Evolutionary conservation across 2,888 invertebrate genomes (phyloP).

Genomic region (Cabera pusaria): DNA sequence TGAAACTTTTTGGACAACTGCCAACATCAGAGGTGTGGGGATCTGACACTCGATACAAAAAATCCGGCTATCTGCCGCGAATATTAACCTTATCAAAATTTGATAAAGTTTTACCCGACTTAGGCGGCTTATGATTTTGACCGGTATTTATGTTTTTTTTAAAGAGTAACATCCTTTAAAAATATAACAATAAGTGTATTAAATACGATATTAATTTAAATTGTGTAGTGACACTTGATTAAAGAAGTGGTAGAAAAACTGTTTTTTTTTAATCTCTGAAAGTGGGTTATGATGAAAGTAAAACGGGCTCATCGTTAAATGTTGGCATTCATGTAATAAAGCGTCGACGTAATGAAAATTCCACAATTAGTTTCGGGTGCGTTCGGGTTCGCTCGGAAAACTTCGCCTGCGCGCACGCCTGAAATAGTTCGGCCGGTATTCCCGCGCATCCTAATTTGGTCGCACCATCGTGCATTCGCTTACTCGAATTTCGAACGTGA

Average conservation of each 20-base stretch:
- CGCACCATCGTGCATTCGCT: conserved; percentile 57
- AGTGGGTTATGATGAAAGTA: conserved; percentile 37
- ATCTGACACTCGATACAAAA: conserved; percentile 65
- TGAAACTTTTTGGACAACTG: conserved; percentile 61
- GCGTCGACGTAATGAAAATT: conserved; percentile 54
- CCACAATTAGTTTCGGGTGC: conserved; percentile 65
- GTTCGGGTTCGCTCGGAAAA: conserved; percentile 53
- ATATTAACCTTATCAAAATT: too few relatives aligned
- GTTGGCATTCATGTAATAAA: conserved; percentile 43
- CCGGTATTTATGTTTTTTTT: too few relatives aligned
- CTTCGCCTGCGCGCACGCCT: conserved; percentile 63
- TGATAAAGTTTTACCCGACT: too few relatives aligned
- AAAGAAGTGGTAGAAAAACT: too few relatives aligned
- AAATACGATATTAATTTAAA: too few relatives aligned
- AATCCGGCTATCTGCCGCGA: conserved; percentile 38
- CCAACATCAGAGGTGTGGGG: conserved; percentile 57
- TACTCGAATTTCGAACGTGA: conserved; percentile 61
- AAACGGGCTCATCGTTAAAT: conserved; percentile 33
- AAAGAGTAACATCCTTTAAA: too few relatives aligned
- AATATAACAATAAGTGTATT: too few relatives aligned
- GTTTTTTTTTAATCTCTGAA: too few relatives aligned
- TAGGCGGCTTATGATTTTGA: too few relatives aligned
- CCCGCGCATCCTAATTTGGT: conserved; percentile 84
- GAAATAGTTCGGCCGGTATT: conserved; percentile 70
- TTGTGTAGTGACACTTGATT: too few relatives aligned